phyloP scores from a whole-genome alignment of 1,140 invertebrate species.

The Drosophila azteca region DNA sequence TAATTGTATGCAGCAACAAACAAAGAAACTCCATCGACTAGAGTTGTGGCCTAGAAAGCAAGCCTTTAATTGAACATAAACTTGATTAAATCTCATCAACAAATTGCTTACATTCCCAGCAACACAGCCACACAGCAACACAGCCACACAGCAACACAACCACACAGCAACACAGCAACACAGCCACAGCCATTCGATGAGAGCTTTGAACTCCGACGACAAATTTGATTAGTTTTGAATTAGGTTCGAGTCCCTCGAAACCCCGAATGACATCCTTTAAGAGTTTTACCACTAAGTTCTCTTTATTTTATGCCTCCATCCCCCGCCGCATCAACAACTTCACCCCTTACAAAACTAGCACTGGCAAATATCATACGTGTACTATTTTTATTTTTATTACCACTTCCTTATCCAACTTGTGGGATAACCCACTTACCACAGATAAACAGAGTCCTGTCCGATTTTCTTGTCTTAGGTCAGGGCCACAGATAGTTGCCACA shows the following conservation, averaged over 20 bases:
- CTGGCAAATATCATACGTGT: no score
- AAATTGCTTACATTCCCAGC: not conserved
- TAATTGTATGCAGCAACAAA: slow-evolving; percentile 25
- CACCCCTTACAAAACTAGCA: no score
- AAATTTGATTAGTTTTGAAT: slow-evolving; percentile 23
- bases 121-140: no score
- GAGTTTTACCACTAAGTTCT: no score
- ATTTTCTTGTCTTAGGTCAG: slow-evolving; percentile 23
- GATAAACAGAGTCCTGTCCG: not conserved
- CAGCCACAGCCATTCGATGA: not conserved
- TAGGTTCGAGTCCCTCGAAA: not conserved
- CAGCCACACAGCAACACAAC: no score
- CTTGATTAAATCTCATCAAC: slow-evolving; percentile 33
- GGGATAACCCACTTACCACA: not conserved
- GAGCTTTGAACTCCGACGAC: not conserved
- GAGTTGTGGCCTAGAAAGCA: slow-evolving; percentile 33
- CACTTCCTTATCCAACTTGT: no score
- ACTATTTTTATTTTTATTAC: not conserved
- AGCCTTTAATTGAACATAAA: slow-evolving; percentile 26
- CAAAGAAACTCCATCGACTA: not conserved
- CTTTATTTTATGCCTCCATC: not conserved
- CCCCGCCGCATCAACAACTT: no score
- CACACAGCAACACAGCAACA: no score
- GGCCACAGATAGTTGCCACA: not conserved
- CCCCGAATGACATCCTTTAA: no score